Conservation (phyloP, 2,797 vertebrate species). For the Cossypha heuglini region DNA sequence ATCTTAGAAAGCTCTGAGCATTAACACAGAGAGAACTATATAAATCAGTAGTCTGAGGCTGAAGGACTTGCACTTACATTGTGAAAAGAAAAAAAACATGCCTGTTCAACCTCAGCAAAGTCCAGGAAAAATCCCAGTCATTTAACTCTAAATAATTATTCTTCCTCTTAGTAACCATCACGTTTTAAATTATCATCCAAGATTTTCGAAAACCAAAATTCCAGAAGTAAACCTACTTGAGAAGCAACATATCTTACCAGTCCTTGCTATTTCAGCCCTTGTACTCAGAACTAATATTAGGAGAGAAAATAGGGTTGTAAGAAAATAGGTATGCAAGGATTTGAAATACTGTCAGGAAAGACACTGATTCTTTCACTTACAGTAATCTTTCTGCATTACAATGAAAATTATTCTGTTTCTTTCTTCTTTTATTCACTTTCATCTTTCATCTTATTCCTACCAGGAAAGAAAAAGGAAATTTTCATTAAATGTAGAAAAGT, state of each 20-base stretch:
- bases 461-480: background rate
- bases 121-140: background rate
- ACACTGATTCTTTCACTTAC: background rate
- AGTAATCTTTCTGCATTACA: background rate
- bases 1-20: background rate
- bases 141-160: background rate
- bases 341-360: background rate
- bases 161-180: background rate
- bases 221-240: background rate
- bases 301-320: background rate
- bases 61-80: background rate
- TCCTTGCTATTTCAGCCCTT: background rate
- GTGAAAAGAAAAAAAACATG: background rate
- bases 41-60: background rate
- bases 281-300: background rate
- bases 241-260: rapidly evolving
- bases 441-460: background rate
- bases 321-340: background rate
- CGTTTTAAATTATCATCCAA: background rate
- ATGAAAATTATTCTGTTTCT: background rate
- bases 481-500: background rate
- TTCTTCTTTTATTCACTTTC: background rate
- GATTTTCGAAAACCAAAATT: background rate
- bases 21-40: background rate
- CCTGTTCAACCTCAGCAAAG: background rate